Evolutionary conservation across 2,888 invertebrate species (phyloP).

Genomic region (Amaurobius ferox): DNA sequence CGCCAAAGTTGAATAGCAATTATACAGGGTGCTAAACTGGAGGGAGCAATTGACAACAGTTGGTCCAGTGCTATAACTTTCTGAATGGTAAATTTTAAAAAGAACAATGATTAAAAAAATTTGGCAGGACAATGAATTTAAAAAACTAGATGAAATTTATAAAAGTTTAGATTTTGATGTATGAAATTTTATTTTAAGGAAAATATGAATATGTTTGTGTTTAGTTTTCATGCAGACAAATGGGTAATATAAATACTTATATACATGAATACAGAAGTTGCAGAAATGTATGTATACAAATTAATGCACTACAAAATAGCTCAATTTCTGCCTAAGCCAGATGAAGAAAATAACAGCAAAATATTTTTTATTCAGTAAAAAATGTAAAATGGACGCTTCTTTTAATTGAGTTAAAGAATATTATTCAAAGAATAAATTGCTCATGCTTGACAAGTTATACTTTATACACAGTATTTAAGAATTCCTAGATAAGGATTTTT

Average conservation of each 20-base stretch:
- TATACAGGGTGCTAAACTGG: background rate
- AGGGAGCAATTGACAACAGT: background rate
- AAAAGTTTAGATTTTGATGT: background rate
- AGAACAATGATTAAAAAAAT: background rate
- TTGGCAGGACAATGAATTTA: constrained; percentile 4
- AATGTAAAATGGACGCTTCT: background rate
- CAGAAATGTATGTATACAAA: background rate
- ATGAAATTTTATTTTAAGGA: background rate
- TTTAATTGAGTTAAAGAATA: too few relatives aligned
- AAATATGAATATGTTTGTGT: background rate
- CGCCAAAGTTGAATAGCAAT: background rate
- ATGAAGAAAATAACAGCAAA: background rate
- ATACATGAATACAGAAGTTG: background rate
- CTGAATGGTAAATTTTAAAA: background rate
- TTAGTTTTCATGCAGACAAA: background rate
- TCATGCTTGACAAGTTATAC: too few relatives aligned
- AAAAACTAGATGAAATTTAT: background rate
- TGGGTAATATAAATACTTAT: background rate
- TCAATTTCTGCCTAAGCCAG: too few relatives aligned
- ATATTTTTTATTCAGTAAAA: background rate
- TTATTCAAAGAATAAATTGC: too few relatives aligned
- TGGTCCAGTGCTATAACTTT: background rate
- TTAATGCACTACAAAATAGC: background rate
- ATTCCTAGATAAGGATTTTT: too few relatives aligned
- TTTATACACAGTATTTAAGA: too few relatives aligned